Evolutionary conservation across 2,113 vertebrate species (phyloP), one percentile per base, ranked within the genome.

Genomic region (Paracanthobrama guichenoti): DNA sequence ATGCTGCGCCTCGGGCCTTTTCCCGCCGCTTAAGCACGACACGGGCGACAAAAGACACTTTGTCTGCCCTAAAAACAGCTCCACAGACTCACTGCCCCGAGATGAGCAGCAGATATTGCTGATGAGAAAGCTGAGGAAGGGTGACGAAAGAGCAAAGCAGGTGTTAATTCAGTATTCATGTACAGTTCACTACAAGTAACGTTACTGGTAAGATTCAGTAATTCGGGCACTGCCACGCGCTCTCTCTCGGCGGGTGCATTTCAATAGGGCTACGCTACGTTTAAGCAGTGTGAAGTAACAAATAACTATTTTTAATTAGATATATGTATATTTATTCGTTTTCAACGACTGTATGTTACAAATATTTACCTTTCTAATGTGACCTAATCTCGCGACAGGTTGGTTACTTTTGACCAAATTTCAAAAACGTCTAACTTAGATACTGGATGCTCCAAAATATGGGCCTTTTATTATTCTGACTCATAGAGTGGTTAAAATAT

Each of bases 21-120:
- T 77, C 81, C 55, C 69, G 85, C 79, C 62, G 44, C 50, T 87
- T 86, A 73, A 82, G 69, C 64, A 74, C 78, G 74, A 78, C 80
- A 78, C 62, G 24, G 39, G 64, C 42, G 80, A 89, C 89, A 89
- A 89, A 86, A 87, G 87, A 79, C 73, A 86, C 59, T 84, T 69
- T 90, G 87, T 87, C 80, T 81, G 53, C 69, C 84, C 35, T 74
- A 79, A 84, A 89, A 87, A 78, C 64, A 77, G 64, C 74, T 74
- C 66, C 31, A 78, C 42, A 74, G 86, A 81, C 74, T 77, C 50
- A 66, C 8, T 85, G 69, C 60, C 83, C 83, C 73, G 83, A 81
- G 72, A 84, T 78, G 84, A 85, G 77, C 84, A 81, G 72, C 46
- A 72, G 81, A 81, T 13, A 50, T 42, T 81, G 59, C 81, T 87